Evolutionary conservation across 37 sponge, comb jelly and placozoan species (phyloP), one percentile per base, ranked within the genome.

Genomic region (Theonella swinhoei): DNA sequence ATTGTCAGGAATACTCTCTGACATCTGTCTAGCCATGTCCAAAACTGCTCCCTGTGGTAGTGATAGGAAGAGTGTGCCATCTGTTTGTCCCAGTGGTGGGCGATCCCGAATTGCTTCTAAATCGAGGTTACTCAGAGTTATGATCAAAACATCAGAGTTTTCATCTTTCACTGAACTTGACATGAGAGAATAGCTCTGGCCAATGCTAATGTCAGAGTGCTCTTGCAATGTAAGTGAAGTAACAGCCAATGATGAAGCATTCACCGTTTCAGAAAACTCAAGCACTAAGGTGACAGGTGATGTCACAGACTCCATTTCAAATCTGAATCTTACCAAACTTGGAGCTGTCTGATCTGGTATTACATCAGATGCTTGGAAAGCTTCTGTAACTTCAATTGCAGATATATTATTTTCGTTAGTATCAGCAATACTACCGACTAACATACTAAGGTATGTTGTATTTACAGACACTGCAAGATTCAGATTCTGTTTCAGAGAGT

Each of bases 251-350:
- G 92, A 86, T 4, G 77, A 70, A n/a, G 77, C 84, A 85, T 87
- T 91, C 17, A 95, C 90, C 61, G 95, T 95, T 63, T 95, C 95
- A 72, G 90, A 87, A 77, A 95, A 95, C 28, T 71, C 68, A 4
- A 93, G 76, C 33, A 83, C 58, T 4, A 93, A 80, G 17, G 75
- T 39, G 1, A 93, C 87, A 68, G 89, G 93, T 42, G 89, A 87
- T 19, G 73, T n/a, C 11, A 40, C 74, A 28, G 74, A 37, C 0
- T 74, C 78, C 90, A 95, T 92, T 42, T 83, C 88, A 0, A 96
- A 73, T 28, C 72, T 78, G 87, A 96, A 96, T 23, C 60, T 41
- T 14, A 39, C 26, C 70, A 96, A 82, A 0, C 19, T 47, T 20
- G 97, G 94, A 39, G 79, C 47, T 24, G 92, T 91, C 22, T 47